phyloP scores from a whole-genome alignment of 2,113 vertebrate species.

The Laticauda laticaudata region DNA sequence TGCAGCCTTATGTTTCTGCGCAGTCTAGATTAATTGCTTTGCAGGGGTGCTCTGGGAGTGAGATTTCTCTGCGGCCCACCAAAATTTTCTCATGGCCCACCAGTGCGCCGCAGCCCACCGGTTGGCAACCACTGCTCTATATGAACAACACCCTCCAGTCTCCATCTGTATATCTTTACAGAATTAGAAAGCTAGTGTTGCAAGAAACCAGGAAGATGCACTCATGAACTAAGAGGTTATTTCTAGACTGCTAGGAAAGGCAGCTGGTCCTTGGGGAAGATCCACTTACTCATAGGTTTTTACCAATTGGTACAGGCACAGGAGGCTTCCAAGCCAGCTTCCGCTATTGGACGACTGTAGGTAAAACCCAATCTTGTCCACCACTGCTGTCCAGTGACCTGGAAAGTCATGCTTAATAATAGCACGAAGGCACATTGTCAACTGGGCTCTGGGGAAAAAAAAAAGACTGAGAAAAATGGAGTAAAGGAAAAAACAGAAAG shows the following conservation, averaged over 20 bases:
- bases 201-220: not conserved
- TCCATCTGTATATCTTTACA: not conserved
- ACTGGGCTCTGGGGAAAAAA: conserved; percentile 77
- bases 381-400: conserved; percentile 90
- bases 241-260: not conserved
- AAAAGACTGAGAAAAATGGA: not conserved
- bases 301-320: conserved; percentile 94
- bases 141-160: not conserved
- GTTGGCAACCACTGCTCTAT: not conserved
- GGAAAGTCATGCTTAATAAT: conserved; percentile 98
- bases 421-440: conserved; percentile 91
- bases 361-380: conserved; percentile 90
- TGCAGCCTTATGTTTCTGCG: too few species aligned
- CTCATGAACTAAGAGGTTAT: not conserved
- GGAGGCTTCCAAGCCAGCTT: conserved; percentile 92
- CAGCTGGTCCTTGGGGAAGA: conserved; percentile 10
- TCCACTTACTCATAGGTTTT: conserved; percentile 96
- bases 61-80: too few species aligned
- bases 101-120: too few species aligned
- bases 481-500: not conserved
- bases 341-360: conserved; percentile 88
- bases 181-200: not conserved
- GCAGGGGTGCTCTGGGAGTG: too few species aligned
- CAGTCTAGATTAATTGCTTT: too few species aligned
- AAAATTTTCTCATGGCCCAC: too few species aligned